These are phyloP conservation scores for Poicephalus meyeri DNA, from an alignment of 2,113 vertebrate species.

Conservation along the genomic window DNA sequence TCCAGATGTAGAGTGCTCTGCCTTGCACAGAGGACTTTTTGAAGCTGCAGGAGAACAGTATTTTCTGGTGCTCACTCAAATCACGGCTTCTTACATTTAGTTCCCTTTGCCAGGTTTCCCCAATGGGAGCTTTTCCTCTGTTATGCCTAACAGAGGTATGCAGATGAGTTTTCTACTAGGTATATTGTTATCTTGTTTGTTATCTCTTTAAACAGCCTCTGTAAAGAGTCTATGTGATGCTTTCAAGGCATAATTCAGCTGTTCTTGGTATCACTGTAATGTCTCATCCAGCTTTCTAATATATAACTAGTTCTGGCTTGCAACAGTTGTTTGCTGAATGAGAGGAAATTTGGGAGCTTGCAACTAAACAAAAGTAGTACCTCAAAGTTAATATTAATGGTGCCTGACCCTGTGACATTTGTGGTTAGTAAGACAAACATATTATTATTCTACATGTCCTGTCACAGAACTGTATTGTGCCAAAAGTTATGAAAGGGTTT, in stretches of 20 bases:
- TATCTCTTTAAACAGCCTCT: background rate
- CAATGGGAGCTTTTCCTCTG: background rate
- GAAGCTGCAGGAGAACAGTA: background rate
- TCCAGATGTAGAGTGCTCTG: rapidly evolving
- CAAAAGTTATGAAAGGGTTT: background rate
- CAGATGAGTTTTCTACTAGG: background rate
- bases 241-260: background rate
- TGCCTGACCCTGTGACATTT: background rate
- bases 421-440: background rate
- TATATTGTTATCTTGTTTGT: background rate
- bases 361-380: background rate
- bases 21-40: background rate
- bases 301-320: background rate
- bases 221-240: background rate
- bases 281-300: background rate
- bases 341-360: background rate
- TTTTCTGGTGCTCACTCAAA: background rate
- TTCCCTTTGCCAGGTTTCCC: background rate
- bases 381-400: background rate
- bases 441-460: background rate
- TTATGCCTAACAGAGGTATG: background rate
- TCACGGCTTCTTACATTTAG: background rate
- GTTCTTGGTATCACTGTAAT: background rate
- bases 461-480: background rate
- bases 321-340: background rate